A percentile compares a stretch with the other conserved stretches of the same genome.
Conservation (phyloP, 2,113 vertebrate species). For the Microtus oregoni region DNA sequence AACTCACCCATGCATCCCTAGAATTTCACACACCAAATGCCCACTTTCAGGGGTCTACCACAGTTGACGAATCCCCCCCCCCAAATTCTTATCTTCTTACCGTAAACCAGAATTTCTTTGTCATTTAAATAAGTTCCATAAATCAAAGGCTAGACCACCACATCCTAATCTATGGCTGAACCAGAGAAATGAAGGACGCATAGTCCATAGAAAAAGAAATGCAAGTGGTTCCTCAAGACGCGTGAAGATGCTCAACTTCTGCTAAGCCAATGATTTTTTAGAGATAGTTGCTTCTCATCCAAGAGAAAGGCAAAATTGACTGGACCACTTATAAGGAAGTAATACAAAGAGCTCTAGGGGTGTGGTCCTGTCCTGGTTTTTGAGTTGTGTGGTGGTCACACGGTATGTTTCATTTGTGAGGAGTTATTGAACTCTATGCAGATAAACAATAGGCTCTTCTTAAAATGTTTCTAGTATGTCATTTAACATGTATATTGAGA, state of each 20-base stretch:
- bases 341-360: neutral
- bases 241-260: neutral
- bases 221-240: neutral
- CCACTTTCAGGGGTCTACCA: neutral
- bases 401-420: neutral
- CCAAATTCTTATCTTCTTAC: neutral
- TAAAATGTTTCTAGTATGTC: neutral
- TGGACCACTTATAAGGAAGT: neutral
- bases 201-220: conserved; percentile 22
- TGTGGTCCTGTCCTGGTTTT: neutral
- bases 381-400: neutral
- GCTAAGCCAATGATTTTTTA: neutral
- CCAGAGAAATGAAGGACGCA: neutral
- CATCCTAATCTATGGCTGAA: neutral
- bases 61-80: neutral
- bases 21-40: neutral
- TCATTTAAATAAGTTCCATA: neutral
- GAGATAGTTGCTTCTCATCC: neutral
- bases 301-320: conserved; percentile 20
- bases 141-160: neutral
- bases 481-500: neutral
- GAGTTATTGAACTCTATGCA: neutral
- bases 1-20: neutral
- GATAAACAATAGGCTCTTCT: neutral
- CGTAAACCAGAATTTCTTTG: neutral